Evolutionary conservation across 2,888 invertebrate genomes (phyloP), one percentile per base, ranked within the genome.

Genomic region (Eurytoma adleriae): DNA sequence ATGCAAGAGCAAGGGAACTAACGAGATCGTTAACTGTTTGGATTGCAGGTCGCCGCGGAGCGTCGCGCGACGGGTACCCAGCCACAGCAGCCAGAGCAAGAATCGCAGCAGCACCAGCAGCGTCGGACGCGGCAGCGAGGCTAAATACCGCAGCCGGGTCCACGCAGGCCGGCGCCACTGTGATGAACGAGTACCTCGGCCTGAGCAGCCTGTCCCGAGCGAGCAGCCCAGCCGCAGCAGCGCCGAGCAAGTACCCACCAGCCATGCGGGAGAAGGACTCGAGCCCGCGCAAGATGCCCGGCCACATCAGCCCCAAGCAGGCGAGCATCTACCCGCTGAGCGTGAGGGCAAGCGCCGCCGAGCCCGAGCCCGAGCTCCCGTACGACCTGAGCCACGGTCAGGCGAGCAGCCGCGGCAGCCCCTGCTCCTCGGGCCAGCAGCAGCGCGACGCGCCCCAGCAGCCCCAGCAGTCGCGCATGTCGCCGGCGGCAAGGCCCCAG

Each of bases 241-340:
- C 61, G 59, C 71, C 81, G n/a, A 81, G 88, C 80, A 88, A 88
- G 83, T 90, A 89, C 84, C 89, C 89, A 82, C 89, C 93, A 93
- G 95, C 93, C 91, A 95, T 95, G 95, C 94, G 97, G 93, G 97
- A 97, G 93, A 97, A 97, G 93, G 96, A 97, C 93, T 95, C 96
- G 91, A 96, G 96, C 91, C 97, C 96, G 91, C 94, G 96, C 92
- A 96, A 96, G 93, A 96, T 96, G 95, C 93, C 95, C 84, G 93
- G 93, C 75, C 93, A 93, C 89, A 92, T 92, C 85, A 95, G 95
- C 87, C 95, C 95, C 79, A 95, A 95, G 90, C 95, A 95, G 90
- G 95, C 94, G 83, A 94, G 95, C 85, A 94, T 95, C 83, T 95
- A 95, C 90, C 95, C 95, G 70, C 91, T 94, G 85, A 92, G 92